Evolutionary conservation across 2,888 invertebrate species (phyloP), one percentile per base, ranked within the genome.

Genomic region (Volucella bombylans): DNA sequence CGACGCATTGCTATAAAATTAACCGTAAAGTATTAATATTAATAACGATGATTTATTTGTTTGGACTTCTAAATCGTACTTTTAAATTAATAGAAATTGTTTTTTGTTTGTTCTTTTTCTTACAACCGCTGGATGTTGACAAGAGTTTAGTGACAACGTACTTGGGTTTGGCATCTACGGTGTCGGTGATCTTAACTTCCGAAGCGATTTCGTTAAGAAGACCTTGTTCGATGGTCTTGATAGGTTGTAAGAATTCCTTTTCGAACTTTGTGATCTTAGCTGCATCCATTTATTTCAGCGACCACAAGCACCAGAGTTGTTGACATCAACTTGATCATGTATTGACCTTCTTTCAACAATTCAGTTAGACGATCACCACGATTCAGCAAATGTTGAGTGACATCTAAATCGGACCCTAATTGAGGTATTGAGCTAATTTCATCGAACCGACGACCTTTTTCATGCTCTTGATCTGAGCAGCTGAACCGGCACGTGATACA

Each of bases 371-470:
- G n/a, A n/a, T n/a, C n/a, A n/a, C n/a, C n/a, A 99, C 18, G 18
- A 18, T 18, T 18, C 18, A 1, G 1, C 18, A 18, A 18, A 1
- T 18, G 1, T 18, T 18, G 18, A 18, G 18, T 18, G 18, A 1
- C 18, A 18, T 18, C 18, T 1, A 18, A 95, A 94, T 99, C 99
- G 72, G 99, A 99, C 92, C 99, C 99, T 94, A 99, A 99, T 93
- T 99, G 99, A 18, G 18, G 93, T 99, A 99, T 93, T 99, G 99
- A 83, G 99, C 99, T 95, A 99, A 95, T 93, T 99, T 99, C 99
- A 99, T 99, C 93, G 99, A 99, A 93, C 99, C 99, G 89, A 99
- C 99, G 88, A 99, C 99, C 95, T n/a, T n/a, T n/a, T n/a, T n/a
- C n/a, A n/a, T 99, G 99, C 92, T 99, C 93, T 97, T 98, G 91